Evolutionary conservation across 2,113 vertebrate species (phyloP), one percentile per base, ranked within the genome.

Genomic region (Platichthys flesus): DNA sequence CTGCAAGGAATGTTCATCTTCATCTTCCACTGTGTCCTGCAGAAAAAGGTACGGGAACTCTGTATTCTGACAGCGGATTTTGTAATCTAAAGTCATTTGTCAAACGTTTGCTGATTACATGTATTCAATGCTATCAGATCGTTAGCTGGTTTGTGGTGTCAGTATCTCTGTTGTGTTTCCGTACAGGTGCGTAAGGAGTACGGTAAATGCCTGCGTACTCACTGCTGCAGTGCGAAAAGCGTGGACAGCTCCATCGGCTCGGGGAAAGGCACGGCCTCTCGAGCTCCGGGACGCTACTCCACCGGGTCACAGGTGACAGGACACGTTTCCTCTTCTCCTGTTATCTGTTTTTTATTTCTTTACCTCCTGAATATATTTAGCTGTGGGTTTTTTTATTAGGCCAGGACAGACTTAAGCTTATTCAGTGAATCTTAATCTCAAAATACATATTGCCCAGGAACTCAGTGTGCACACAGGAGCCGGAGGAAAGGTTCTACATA

Each of bases 1-100:
- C 96, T 99, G 71, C 98, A 99, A 93, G 98, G 98, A 81, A 99
- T 99, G 98, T 99, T 99, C 95, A 99, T 99, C 95, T 99, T 99
- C 94, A 98, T 99, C 93, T 99, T 99, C 95, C 98, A 99, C 94
- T 99, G 98, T 90, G 97, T 99, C 68, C 96, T 99, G 84, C 98
- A 99, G 93, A 99, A 99, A 91, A 99, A 99, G 98, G 98, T 99
- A 92, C 31, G 31, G 31, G 31, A 1, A 31, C 31, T 31, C 6
- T 7, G 28, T 5, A 5, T 28, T 28, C 5, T 28, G 28, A 28
- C 5, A 28, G 28, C 28, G 5, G 28, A 28, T 28, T 28, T 28
- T 28, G 28, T 28, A 5, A 5, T 28, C 28, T 5, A 28, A 5
- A 28, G 4, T 28, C 5, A 5, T 28, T 28, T 28, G 28, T 28